Evolutionary conservation across 2,113 vertebrate species (phyloP), one percentile per base, ranked within the genome.

Genomic region (Sorex araneus): DNA sequence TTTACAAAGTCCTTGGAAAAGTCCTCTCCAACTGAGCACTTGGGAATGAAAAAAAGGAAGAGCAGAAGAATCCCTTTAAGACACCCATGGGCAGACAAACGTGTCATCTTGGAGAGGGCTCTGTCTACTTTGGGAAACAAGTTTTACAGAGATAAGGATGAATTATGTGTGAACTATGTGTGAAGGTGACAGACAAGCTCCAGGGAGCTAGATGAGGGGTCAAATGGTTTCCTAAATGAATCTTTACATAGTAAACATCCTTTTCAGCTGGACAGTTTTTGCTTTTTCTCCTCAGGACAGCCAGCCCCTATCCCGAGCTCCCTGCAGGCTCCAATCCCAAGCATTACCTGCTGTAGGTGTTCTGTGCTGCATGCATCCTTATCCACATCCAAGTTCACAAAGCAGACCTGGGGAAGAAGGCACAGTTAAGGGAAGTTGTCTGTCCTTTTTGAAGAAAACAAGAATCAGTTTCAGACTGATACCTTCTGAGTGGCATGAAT

Each of bases 321-420:
- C 81, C 0, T 1, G 36, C 54, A 63, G n/a, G 79, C 6, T 4
- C 0, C 0, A 63, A 70, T 30, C 19, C 27, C 23, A 79, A 94
- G 11, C 85, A 19, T 97, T 98, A 98, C 98, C 98, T 99, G 97
- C 80, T 97, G 97, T 82, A 98, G 94, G 91, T 96, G 96, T 80
- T 99, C 98, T 11, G 98, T 96, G 0, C 91, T 98, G 85, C 95
- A 96, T 12, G 98, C 98, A 74, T 97, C 97, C 93, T 98, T 98
- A 92, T 96, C 97, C 77, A 97, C 98, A 94, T 99, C 98, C 95
- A 99, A 96, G 95, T 98, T 99, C 92, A 99, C 98, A 97, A 99
- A 99, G 97, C 99, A 99, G 93, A 99, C 98, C 99, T 99, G 97
- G 1, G 32, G 36, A 66, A 84, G 45, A 76, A 60, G 18, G 23